Base-by-base conservation (phyloP, 1,140 invertebrate genomes). In the Drosophila jambulina region DNA sequence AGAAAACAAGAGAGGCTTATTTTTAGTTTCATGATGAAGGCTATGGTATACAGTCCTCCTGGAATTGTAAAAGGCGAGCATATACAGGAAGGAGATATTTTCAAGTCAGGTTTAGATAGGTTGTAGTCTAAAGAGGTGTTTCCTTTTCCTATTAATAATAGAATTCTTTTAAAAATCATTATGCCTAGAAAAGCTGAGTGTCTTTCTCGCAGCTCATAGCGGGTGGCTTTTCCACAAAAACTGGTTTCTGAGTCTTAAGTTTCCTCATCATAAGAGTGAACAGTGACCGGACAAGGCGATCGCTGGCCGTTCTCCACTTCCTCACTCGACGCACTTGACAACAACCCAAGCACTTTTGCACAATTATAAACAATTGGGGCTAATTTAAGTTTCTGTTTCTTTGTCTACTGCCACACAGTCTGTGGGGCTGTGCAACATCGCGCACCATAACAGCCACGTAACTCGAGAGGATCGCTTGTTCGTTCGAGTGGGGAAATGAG, bases 281-380 rank as follows among this genome's bases (percentile, higher is more conserved):
- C 3, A 46, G n/a, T 15, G 49, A 51, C 40, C 51, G 46, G 45
- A 49, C 25, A 32, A 63, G 61, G 59, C 43, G 51, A 46, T 68
- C 69, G 36, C 40, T 23, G 34, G 57, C 46, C 58, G 36, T 29
- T 61, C 60, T 75, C 62, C 54, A 77, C 78, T 88, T 88, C 84
- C 84, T 84, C 80, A 71, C 70, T 64, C 61, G 56, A 69, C 67
- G 69, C 80, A 87, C 84, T 88, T 80, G 77, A 80, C 72, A 72
- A 59, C 62, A 40, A 45, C 57, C 36, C 42, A 43, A 59, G 69
- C 67, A 60, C 69, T 72, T 72, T 60, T 79, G 65, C 54, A 53
- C 43, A 88, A 88, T 88, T 88, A 88, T 90, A 88, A 88, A 88
- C 84, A 88, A 88, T 88, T 87, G 84, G 88, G 84, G 78, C 84